Evolutionary conservation across 2,888 invertebrate genomes (phyloP), one percentile per base, ranked within the genome.

Genomic region (Drosophila rubida): DNA sequence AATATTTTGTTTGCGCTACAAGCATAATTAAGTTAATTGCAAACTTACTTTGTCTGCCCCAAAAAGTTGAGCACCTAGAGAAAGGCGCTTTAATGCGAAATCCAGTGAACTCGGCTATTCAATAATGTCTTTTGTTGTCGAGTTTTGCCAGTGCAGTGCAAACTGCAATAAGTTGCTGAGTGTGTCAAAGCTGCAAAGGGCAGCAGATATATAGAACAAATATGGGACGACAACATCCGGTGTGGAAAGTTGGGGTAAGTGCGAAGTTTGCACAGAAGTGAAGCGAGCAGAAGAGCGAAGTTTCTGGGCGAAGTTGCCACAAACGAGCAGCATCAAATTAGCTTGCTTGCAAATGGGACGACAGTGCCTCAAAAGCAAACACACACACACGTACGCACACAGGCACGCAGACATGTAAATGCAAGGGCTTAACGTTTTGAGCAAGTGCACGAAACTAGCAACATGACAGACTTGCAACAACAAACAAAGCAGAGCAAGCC

Each of bases 271-370:
- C 19, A 13, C 19, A 22, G 13, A 30, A 35, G 41, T 32, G 35
- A 19, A 19, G 19, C 19, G 19, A 19, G 13, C 19, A 13, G 13
- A 9, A 9, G 19, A 35, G 32, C n/a, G 35, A 37, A 37, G 35
- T 37, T 37, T 41, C n/a, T 9, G 14, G n/a, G 11, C 1, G 1
- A 49, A 44, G 19, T 48, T 58, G 51, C 51, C 58, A 25, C 50
- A 51, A 64, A 64, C 65, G 53, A 49, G 65, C 42, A 60, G 27
- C 55, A 55, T 42, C 45, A 42, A 67, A 67, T 67, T 55, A 53
- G 69, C 46, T 61, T 37, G 35, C 35, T 32, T 32, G 32, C 67
- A 61, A 68, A 60, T 57, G 60, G 27, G 14, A 27, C 37, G 45
- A 60, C 37, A 54, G 67, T 42, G 53, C 53, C 53, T 59, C 49